Base-by-base conservation (phyloP, 2,113 vertebrate species). In the Phalacrocorax aristotelis region DNA sequence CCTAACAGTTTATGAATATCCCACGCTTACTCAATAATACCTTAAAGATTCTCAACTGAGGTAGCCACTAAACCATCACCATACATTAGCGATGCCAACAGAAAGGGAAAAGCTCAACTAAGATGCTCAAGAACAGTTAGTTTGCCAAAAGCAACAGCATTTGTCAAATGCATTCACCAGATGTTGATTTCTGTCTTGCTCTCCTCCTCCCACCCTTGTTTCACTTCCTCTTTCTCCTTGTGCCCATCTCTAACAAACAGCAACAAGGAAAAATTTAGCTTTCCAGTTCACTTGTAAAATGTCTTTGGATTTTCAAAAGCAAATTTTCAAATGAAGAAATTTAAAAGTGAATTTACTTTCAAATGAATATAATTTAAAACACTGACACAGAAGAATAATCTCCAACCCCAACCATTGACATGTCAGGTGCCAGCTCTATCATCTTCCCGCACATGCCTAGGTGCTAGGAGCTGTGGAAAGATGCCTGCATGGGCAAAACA, bases 31-130 rank as follows among this genome's bases (percentile, higher is more conserved):
- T 62, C 27, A 88, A 3, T 72, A 95, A 87, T n/a, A 94, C 48
- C 54, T 93, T 82, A 54, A 55, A 32, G 57, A 91, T 32, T 82
- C 95, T 83, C 77, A 91, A 86, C n/a, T 82, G 94, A 96, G 93
- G 87, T 89, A 93, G 89, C 69, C 89, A 61, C 68, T 82, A 93
- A 80, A 83, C 23, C 23, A 69, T 38, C 38, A 91, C 34, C 34
- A 61, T 34, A 64, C 18, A 74, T n/a, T 34, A 94, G 44, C 18
- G 10, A 78, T 75, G 76, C 69, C 51, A 91, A 74, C 18, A 68
- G 19, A 68, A 51, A 64, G 14, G n/a, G 23, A 77, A 91, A 89
- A 95, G 65, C 29, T 86, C 60, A 96, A 25, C n/a, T 46, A 52
- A 90, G 60, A 60, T n/a, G 32, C 30, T 90, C 52, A 78, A 84